Conservation (phyloP, 2,888 invertebrate genomes). For the Phymatocera aterrima region DNA sequence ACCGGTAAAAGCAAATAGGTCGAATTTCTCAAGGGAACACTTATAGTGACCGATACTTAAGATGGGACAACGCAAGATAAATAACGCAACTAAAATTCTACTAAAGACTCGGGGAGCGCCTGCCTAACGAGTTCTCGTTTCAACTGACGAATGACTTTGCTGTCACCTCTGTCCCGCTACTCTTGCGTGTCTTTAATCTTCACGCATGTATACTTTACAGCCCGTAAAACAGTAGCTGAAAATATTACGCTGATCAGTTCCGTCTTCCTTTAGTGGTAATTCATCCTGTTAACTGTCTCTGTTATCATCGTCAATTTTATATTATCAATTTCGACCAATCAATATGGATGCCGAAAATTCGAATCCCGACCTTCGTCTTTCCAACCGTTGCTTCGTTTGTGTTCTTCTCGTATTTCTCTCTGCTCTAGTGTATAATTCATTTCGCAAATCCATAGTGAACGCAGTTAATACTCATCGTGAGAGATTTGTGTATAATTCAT, state of each 20-base stretch:
- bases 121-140: constrained; percentile 41
- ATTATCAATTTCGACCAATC: too few species aligned
- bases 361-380: too few species aligned
- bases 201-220: constrained; percentile 6
- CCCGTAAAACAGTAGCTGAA: constrained; percentile 22
- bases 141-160: constrained; percentile 43
- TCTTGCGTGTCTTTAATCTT: constrained; percentile 36
- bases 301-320: too few species aligned
- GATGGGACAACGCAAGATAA: constrained; percentile 23
- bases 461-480: too few species aligned
- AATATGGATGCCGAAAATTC: too few species aligned
- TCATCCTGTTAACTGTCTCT: too few species aligned
- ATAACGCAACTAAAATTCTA: background rate
- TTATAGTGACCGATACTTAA: constrained; percentile 30
- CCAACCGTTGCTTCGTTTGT: too few species aligned
- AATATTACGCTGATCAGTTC: background rate
- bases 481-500: background rate
- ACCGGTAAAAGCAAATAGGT: too few species aligned
- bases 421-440: too few species aligned
- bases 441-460: too few species aligned
- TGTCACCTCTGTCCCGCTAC: constrained; percentile 34
- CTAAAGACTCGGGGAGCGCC: constrained; percentile 8
- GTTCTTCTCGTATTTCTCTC: too few species aligned
- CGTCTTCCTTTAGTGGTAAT: background rate
- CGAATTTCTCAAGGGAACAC: constrained; percentile 33